Evolutionary conservation across 2,113 vertebrate genomes (phyloP).

Genomic region (Rhipidura dahli): DNA sequence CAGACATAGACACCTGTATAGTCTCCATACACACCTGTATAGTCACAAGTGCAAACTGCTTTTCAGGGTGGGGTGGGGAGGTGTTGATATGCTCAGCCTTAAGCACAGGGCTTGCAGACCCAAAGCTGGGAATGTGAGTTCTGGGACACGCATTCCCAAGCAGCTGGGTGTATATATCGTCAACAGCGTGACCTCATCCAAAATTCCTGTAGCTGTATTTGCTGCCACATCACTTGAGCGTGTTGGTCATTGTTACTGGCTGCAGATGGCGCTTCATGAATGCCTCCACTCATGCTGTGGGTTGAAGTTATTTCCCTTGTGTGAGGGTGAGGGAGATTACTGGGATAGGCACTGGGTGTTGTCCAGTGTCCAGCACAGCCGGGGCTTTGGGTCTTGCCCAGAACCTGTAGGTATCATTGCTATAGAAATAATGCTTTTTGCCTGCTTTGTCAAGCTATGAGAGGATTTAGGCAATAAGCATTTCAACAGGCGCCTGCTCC

Average conservation of each 20-base stretch:
- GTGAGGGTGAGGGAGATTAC: neutral
- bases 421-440: neutral
- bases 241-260: neutral
- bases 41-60: neutral
- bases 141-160: neutral
- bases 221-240: neutral
- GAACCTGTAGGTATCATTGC: neutral
- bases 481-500: neutral
- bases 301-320: neutral
- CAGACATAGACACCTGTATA: neutral
- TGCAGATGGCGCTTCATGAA: neutral
- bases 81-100: neutral
- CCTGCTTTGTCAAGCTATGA: neutral
- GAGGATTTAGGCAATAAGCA: neutral
- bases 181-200: neutral
- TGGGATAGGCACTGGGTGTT: neutral
- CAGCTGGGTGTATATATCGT: fast-evolving
- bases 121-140: neutral
- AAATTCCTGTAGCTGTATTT: neutral
- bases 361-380: neutral
- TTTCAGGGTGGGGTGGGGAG: neutral
- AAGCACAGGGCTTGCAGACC: neutral
- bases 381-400: neutral
- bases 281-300: neutral
- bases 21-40: neutral